Percentiles rank a stretch among this genome's conserved stretches.
phyloP scores from a whole-genome alignment of 2,113 vertebrate species.

The Conger conger region DNA sequence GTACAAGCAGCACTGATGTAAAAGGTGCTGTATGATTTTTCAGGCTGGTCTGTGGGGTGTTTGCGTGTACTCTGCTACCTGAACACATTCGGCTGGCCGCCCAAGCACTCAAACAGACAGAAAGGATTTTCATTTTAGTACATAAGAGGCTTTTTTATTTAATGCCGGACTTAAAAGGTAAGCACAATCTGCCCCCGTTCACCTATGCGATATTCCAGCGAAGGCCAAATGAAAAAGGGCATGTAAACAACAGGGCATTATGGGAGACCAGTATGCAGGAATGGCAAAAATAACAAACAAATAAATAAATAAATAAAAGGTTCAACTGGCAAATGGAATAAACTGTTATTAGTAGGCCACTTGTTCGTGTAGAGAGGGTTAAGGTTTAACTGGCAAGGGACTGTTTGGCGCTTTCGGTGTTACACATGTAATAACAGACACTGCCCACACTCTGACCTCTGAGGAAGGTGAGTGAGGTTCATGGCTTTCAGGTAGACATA shows the following conservation, averaged over 20 bases:
- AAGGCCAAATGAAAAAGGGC: background rate
- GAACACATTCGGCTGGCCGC: constrained; percentile 44
- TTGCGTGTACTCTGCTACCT: constrained; percentile 48
- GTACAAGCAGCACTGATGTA: constrained; percentile 14
- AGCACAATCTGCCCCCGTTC: constrained; percentile 51
- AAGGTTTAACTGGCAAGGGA: background rate
- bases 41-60: constrained; percentile 26
- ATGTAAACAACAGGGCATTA: constrained; percentile 38
- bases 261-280: constrained; percentile 12
- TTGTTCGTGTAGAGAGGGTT: background rate
- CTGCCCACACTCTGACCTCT: background rate
- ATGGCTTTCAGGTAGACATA: background rate
- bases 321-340: background rate
- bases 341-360: background rate
- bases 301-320: background rate
- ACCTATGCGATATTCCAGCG: constrained; percentile 41
- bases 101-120: constrained; percentile 50
- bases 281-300: background rate
- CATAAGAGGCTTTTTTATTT: constrained; percentile 60
- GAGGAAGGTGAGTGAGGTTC: background rate
- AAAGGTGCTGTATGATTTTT: constrained; percentile 21
- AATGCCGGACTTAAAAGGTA: constrained; percentile 59
- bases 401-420: background rate
- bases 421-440: background rate
- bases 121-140: constrained; percentile 55